Base-by-base conservation (phyloP, 1,140 invertebrate genomes). In the Aphelinus atriplicis region DNA sequence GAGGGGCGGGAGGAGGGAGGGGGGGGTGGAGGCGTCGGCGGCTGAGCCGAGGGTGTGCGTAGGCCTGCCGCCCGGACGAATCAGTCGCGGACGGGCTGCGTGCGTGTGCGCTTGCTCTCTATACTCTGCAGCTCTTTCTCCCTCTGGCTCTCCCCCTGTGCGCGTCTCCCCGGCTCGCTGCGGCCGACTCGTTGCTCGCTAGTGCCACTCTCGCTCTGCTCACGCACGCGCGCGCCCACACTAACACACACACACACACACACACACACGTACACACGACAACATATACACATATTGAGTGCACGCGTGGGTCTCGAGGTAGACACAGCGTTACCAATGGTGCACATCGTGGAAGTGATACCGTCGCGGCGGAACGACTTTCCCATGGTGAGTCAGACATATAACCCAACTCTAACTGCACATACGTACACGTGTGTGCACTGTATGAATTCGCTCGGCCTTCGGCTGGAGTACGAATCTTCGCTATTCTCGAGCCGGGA, bases 11-110 rank as follows among this genome's bases (percentile, higher is more conserved):
- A 80, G 79, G 80, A 81, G 79, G 50, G 5, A n/a, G 26, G 6
- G 65, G 70, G 75, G 70, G 75, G 67, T 80, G 77, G 26, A 26
- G 26, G 26, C 76, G 79, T 78, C 74, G 77, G 75, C 72, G 76
- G 76, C 75, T 61, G 77, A 77, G 77, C 79, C 83, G 84, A 87
- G 85, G 84, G 86, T 86, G 85, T 84, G 85, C 86, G 81, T 86
- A 86, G 85, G 85, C 85, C 84, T 86, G 84, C 84, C 9, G 64
- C 48, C 7, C 45, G 81, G 86, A 26, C 26, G 26, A 86, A 87
- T 86, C 86, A 88, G 86, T 88, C 85, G 86, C 84, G 85, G 85
- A 85, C 86, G 85, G 87, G 84, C 86, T 87, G 84, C 84, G 85
- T 86, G 64, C 84, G 84, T 81, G 84, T 83, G 82, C 85, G 85